Evolutionary conservation across 2,888 invertebrate genomes (phyloP), one percentile per base, ranked within the genome.

Genomic region (Pammene fasciana): DNA sequence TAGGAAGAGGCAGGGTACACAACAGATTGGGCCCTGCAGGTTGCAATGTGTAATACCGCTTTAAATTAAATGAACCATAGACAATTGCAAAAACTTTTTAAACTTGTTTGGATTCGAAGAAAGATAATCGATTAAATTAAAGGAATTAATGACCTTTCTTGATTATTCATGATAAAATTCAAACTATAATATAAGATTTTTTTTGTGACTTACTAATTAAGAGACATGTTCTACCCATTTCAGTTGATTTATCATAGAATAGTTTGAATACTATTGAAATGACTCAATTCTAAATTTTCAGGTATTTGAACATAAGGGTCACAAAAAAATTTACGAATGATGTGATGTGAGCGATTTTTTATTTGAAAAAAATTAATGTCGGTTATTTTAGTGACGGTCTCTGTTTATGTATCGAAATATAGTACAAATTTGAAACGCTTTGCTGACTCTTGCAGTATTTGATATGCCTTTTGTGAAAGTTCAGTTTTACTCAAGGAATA

Each of bases 351-450:
- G 41, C 46, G 45, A 45, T 68, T 70, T 68, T 60, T 70, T 60
- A 48, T 60, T 70, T 65, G 16, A 70, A 70, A 70, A 43, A 52
- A 60, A 60, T 74, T 70, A 71, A 71, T 73, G 78, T 76, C 77
- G 78, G 74, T 74, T 75, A 76, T 74, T 77, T 77, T 75, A 60
- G 72, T 75, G 73, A 71, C 67, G 68, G 66, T 65, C 62, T 61
- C 62, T 61, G 67, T 68, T 66, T 65, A 62, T 57, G 52, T 67
- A 61, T 34, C 36, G 57, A 14, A 52, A 64, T 50, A 54, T 54
- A 55, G 26, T 48, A 46, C 46, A 65, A 65, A 48, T 34, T 65
- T 54, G 34, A 65, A 54, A 55, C 59, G 64, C 45, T 45, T 50
- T 46, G 68, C 64, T 38, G 57, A 68, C 50, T 64, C 41, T 43